These are phyloP conservation scores for Ictalurus furcatus DNA, from an alignment of 2,113 vertebrate genomes.

Conservation along the genomic window DNA sequence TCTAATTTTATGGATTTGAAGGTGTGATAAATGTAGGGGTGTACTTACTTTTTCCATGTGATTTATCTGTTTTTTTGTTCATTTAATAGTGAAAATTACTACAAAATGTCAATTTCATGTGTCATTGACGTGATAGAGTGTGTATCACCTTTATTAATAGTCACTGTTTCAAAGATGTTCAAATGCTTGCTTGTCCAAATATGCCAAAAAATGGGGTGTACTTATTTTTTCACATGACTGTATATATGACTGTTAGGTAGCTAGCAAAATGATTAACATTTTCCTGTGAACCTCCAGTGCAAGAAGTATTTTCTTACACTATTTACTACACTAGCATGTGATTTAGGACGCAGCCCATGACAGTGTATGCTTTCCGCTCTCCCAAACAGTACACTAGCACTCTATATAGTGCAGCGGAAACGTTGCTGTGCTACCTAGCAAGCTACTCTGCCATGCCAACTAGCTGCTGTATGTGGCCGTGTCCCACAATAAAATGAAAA, in stretches of 20 bases:
- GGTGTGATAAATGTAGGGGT: too few relatives aligned
- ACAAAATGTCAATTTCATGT: too few relatives aligned
- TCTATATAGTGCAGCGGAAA: not conserved
- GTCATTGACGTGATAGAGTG: too few relatives aligned
- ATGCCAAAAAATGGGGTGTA: too few relatives aligned
- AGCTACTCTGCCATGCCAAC: not conserved
- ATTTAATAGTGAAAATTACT: too few relatives aligned
- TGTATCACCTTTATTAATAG: too few relatives aligned
- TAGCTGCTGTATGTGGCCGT: not conserved
- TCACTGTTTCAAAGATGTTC: too few relatives aligned
- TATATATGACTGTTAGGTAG: not conserved
- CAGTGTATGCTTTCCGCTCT: not conserved
- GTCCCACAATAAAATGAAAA: not conserved
- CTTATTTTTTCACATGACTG: too few relatives aligned
- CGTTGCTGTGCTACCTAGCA: not conserved
- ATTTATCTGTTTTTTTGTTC: too few relatives aligned
- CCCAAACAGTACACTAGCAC: not conserved
- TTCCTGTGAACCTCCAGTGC: not conserved
- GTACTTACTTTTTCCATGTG: too few relatives aligned
- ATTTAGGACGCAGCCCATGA: not conserved
- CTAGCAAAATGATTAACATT: not conserved
- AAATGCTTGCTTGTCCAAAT: too few relatives aligned
- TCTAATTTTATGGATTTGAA: too few relatives aligned
- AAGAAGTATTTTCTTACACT: not conserved
- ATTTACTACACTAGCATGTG: not conserved